phyloP scores from a whole-genome alignment of 1,140 invertebrate genomes.

The Oedothorax gibbosus region DNA sequence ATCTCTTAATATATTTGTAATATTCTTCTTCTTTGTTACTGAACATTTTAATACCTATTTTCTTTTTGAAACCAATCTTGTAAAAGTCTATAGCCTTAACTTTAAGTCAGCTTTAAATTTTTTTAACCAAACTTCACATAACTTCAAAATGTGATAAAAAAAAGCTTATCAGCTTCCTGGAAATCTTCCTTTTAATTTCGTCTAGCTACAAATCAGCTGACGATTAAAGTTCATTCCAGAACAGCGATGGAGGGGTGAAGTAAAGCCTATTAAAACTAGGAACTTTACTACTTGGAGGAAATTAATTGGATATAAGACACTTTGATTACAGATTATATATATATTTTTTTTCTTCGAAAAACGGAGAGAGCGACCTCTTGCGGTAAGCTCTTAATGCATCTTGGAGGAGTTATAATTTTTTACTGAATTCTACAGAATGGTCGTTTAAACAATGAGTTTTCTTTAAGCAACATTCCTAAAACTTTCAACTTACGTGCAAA shows the following conservation, averaged over 20 bases:
- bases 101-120: too few relatives aligned
- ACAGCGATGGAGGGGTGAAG: neutral
- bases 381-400: neutral
- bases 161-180: neutral
- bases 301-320: slow-evolving; percentile 43
- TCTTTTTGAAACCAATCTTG: too few relatives aligned
- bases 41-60: too few relatives aligned
- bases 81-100: too few relatives aligned
- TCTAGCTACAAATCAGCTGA: slow-evolving; percentile 33
- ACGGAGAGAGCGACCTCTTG: slow-evolving; percentile 11
- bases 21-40: too few relatives aligned
- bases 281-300: slow-evolving; percentile 5
- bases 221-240: slow-evolving; percentile 23
- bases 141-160: too few relatives aligned
- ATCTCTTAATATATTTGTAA: too few relatives aligned
- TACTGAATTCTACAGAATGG: too few relatives aligned
- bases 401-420: neutral
- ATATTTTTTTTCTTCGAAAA: slow-evolving; percentile 1
- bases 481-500: too few relatives aligned
- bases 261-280: slow-evolving; percentile 38
- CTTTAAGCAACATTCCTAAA: too few relatives aligned
- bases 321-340: slow-evolving; percentile 29
- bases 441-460: too few relatives aligned
- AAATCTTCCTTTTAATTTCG: slow-evolving; percentile 33
- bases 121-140: too few relatives aligned